Evolutionary conservation across 53 echinoderm and acorn worm species (phyloP), one percentile per base, ranked within the genome.

Genomic region (Pentamera pediparva): DNA sequence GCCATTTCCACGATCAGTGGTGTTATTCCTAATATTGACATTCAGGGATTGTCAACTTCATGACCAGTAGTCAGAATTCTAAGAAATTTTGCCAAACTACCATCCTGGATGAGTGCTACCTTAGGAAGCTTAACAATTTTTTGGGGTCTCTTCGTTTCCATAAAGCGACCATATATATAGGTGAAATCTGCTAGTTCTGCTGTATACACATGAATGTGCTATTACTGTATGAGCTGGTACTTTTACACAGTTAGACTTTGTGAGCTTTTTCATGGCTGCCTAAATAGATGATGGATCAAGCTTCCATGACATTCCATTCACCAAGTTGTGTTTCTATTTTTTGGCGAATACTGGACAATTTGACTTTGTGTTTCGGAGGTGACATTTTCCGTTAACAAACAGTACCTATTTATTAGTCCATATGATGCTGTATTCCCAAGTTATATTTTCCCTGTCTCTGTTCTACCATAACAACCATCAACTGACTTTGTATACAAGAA

Each of bases 361-460:
- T n/a, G 33, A 29, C 11, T 61, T 61, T 11, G 12, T 28, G 61
- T 61, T 61, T 61, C 61, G 34, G 61, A 61, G 61, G 61, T 61
- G 61, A 32, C 61, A 61, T 61, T 61, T 61, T 61, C 61, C 61
- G 61, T 31, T 61, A 26, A 61, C 32, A 61, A 61, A 12, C 33
- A 18, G 60, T 60, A 60, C 60, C 60, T 60, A 61, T 29, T 7
- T 4, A 29, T 60, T 11, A 32, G 6, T 31, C 4, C 30, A 29
- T 6, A 11, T 29, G 32, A 29, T 26, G 29, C 3, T 9, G 6
- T 29, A 11, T 29, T 61, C 22, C 17, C 28, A 24, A 5, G 55
- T 55, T 25, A 61, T 9, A 25, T 61, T 61, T 61, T 26, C 18
- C n/a, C n/a, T 13, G 11, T 29, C 11, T 32, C 24, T 31, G 28